Evolutionary conservation across 92 coral and sea anemone species (phyloP), one percentile per base, ranked within the genome.

Genomic region (Heteractis magnifica): DNA sequence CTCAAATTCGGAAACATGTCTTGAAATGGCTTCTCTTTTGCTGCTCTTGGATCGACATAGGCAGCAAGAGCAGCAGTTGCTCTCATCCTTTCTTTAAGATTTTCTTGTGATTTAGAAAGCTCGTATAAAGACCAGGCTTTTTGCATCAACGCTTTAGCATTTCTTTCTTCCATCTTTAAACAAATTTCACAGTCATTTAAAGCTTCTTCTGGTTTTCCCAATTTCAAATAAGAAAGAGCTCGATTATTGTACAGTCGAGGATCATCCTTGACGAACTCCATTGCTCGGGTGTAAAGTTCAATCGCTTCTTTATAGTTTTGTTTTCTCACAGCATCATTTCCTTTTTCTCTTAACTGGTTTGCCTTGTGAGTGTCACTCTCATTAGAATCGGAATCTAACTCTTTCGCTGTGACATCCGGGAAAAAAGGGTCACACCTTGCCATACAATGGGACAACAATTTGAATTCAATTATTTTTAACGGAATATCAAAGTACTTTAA

Each of bases 81-180:
- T 14, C 5, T 53, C 7, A 81, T 52, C 74, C 87, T 89, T 13
- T 87, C 83, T 15, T 74, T 3, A 0, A 86, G 81, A 8, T 84
- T 62, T 10, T 5, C 4, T 23, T 77, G 87, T 41, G 81, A 65
- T 44, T 60, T 50, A 18, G 89, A 87, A 84, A 92, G 87, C 4
- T 81, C 81, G 53, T 48, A 76, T 52, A 93, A 91, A 51, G 97
- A 93, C 97, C 95, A 93, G 6, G 97, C 95, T 58, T 93, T 93
- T 5, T 95, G 88, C 81, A 12, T 79, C 78, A 93, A 60, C 0
- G 97, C 97, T 81, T 93, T 93, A 53, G 68, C 74, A 86, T 78
- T 86, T 41, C 20, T 4, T 51, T 88, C 80, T n/a, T 86, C 64
- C 44, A 88, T 72, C 50, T 77, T 81, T 49, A 93, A 85, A 55